A percentile compares a stretch with the other conserved stretches of the same genome.
phyloP scores from a whole-genome alignment of 1,140 invertebrate genomes.

The Rhagoletis zephyria region DNA sequence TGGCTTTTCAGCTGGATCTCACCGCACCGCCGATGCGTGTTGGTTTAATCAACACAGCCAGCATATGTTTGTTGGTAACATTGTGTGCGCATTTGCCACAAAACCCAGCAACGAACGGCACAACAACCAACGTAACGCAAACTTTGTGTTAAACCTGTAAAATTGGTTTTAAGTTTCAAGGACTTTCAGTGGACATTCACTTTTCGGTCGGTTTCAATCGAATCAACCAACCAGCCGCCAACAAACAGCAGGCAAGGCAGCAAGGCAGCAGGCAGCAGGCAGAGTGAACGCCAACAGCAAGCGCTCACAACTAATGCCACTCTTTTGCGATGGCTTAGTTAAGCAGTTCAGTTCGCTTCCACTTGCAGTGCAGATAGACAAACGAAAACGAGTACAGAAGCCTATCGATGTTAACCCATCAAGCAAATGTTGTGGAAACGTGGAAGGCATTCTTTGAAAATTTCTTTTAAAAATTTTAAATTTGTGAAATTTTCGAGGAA shows the following conservation, averaged over 20 bases:
- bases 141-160: conserved; percentile 68
- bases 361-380: conserved; percentile 42
- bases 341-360: conserved; percentile 11
- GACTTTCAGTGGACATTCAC: conserved; percentile 72
- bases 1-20: background rate
- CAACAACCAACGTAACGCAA: conserved; percentile 54
- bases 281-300: conserved; percentile 40
- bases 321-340: conserved; percentile 18
- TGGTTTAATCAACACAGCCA: background rate
- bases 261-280: background rate
- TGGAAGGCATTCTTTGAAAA: background rate
- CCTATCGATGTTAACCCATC: background rate
- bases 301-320: background rate
- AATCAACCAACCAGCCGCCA: conserved; percentile 45
- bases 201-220: conserved; percentile 60
- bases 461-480: too few species aligned
- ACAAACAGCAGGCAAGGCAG: conserved; percentile 53
- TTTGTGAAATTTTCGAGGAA: too few species aligned
- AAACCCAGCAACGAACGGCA: conserved; percentile 53
- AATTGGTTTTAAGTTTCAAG: conserved; percentile 73
- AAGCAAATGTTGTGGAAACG: background rate
- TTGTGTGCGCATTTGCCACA: background rate
- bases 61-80: background rate
- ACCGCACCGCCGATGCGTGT: background rate
- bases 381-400: background rate